Evolutionary conservation across 2,888 invertebrate species (phyloP).

Genomic region (Archips xylosteana): DNA sequence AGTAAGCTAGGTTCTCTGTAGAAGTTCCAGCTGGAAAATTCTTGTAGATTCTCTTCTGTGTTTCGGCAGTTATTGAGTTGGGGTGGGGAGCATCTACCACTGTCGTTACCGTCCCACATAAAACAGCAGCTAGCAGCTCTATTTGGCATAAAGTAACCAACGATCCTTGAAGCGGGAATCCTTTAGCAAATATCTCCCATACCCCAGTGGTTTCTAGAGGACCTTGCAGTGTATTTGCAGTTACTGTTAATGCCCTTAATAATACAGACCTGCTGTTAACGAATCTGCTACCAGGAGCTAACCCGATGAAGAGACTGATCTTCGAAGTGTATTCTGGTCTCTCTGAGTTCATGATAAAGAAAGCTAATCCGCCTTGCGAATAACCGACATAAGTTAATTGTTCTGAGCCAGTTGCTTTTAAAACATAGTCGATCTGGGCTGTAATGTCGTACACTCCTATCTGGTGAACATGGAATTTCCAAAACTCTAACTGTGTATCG

Average conservation of each 20-base stretch:
- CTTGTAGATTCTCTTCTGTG: slow-evolving; percentile 56
- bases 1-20: slow-evolving; percentile 62
- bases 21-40: slow-evolving; percentile 71
- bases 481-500: slow-evolving; percentile 72
- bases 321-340: slow-evolving; percentile 86
- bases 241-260: slow-evolving; percentile 49
- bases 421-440: slow-evolving; percentile 75
- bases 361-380: slow-evolving; percentile 89
- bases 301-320: slow-evolving; percentile 83
- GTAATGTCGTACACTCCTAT: slow-evolving; percentile 92
- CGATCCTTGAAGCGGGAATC: not conserved
- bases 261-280: slow-evolving; percentile 67
- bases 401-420: slow-evolving; percentile 55
- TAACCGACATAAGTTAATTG: slow-evolving; percentile 87
- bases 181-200: slow-evolving; percentile 21
- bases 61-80: slow-evolving; percentile 62
- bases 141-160: not conserved
- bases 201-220: slow-evolving; percentile 10
- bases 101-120: slow-evolving; percentile 27
- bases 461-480: slow-evolving; percentile 90
- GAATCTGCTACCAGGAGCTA: slow-evolving; percentile 87
- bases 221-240: slow-evolving; percentile 36
- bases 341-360: slow-evolving; percentile 88
- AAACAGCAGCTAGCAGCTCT: not conserved
- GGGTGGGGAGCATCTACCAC: slow-evolving; percentile 61